phyloP scores from a whole-genome alignment of 2,888 invertebrate species.

The Scelioninae gen. 2 region DNA sequence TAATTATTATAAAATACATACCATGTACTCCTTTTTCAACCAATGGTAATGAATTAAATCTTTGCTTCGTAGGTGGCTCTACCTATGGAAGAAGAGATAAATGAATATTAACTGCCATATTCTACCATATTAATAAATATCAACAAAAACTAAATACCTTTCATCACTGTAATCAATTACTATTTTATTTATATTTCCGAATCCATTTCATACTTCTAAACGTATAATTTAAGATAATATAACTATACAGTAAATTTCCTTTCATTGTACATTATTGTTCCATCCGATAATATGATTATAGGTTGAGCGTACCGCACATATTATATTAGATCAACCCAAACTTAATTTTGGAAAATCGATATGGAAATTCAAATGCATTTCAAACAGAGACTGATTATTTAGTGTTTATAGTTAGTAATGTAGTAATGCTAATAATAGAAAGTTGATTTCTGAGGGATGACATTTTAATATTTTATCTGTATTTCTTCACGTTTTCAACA shows the following conservation, averaged over 20 bases:
- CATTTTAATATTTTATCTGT: too few relatives aligned
- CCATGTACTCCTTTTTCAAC: slow-evolving; percentile 22
- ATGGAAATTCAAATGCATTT: slow-evolving; percentile 18
- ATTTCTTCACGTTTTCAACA: too few relatives aligned
- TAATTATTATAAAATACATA: slow-evolving; percentile 10
- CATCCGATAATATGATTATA: slow-evolving; percentile 27
- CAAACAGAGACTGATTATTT: slow-evolving; percentile 4
- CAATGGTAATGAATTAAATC: background rate
- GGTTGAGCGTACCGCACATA: slow-evolving; percentile 33
- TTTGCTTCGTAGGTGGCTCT: too few relatives aligned
- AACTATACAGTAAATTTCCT: slow-evolving; percentile 13
- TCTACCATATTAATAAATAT: too few relatives aligned
- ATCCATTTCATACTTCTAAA: background rate
- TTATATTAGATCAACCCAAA: slow-evolving; percentile 34
- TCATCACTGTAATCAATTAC: too few relatives aligned
- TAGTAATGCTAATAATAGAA: too few relatives aligned
- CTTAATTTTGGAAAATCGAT: slow-evolving; percentile 32
- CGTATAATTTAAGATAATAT: slow-evolving; percentile 20
- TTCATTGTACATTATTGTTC: slow-evolving; percentile 34
- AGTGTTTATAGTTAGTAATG: too few relatives aligned
- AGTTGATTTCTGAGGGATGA: too few relatives aligned
- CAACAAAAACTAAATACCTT: too few relatives aligned
- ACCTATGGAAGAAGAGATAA: too few relatives aligned
- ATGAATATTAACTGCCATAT: too few relatives aligned
- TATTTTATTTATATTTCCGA: background rate